Evolutionary conservation across 1,140 invertebrate species (phyloP).

Genomic region (Brachionus plicatilis): DNA sequence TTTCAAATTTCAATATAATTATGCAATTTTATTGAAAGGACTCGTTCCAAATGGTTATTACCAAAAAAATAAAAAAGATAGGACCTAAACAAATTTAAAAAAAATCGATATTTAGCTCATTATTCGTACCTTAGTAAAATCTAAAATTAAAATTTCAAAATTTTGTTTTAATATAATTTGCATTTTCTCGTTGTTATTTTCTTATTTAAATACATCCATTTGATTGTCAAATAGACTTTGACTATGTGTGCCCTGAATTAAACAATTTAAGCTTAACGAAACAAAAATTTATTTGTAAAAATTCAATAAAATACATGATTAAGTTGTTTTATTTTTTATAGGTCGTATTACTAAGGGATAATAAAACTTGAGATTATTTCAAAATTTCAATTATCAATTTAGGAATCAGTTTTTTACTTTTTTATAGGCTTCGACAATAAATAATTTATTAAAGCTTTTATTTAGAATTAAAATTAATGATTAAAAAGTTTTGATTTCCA

Average conservation of each 20-base stretch:
- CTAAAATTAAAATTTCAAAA: slow-evolving; percentile 3
- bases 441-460: neutral
- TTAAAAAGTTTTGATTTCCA: neutral
- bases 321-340: neutral
- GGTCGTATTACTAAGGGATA: slow-evolving; percentile 13
- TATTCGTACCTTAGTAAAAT: slow-evolving; percentile 11
- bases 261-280: neutral
- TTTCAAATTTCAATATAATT: neutral
- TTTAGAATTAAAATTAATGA: neutral
- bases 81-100: neutral
- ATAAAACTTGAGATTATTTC: neutral
- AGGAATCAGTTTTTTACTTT: neutral
- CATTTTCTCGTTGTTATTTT: neutral
- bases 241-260: neutral
- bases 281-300: neutral
- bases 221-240: slow-evolving; percentile 5
- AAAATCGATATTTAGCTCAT: slow-evolving; percentile 3
- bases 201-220: neutral
- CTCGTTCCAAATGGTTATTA: neutral
- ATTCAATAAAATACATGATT: neutral
- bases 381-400: slow-evolving; percentile 4
- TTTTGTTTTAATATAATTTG: slow-evolving; percentile 4
- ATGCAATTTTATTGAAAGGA: neutral
- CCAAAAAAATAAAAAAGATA: neutral
- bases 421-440: neutral